phyloP scores from a whole-genome alignment of 2,888 invertebrate species.

The Epsilonema sp. region DNA sequence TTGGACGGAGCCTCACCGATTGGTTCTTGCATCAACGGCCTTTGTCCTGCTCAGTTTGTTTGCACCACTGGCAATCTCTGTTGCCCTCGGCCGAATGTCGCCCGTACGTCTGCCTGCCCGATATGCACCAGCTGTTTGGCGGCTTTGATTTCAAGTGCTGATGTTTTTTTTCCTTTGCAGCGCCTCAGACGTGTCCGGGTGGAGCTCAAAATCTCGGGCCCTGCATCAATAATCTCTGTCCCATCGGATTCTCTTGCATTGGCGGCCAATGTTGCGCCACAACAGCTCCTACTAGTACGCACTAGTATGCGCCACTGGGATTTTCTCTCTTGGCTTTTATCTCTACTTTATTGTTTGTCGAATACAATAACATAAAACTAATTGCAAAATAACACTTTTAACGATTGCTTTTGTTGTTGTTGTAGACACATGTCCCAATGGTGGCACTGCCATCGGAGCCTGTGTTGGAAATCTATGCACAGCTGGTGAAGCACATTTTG shows the following conservation, averaged over 20 bases:
- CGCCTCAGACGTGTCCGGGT: no score
- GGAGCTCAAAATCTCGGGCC: no score
- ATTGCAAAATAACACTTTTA: background rate
- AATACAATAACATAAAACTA: background rate
- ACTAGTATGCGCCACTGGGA: no score
- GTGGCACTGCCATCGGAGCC: background rate
- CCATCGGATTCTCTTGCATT: slow-evolving; percentile 14
- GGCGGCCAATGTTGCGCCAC: slow-evolving; percentile 12
- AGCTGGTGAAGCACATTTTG: no score
- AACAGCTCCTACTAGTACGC: slow-evolving; percentile 7
- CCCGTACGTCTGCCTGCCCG: background rate
- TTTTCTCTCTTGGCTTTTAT: no score
- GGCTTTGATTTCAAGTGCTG: no score
- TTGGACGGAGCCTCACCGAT: slow-evolving; percentile 15
- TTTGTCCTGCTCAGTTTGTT: slow-evolving; percentile 14
- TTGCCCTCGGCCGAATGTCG: background rate
- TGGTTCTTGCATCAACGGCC: slow-evolving; percentile 24
- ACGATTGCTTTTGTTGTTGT: background rate
- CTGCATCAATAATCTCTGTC: slow-evolving; percentile 16
- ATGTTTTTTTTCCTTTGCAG: no score
- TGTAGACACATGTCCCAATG: background rate
- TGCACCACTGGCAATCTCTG: background rate
- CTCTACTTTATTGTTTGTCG: no score
- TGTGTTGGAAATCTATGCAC: slow-evolving; percentile 5
- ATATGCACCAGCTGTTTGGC: background rate